Evolutionary conservation across 2,113 vertebrate species (phyloP), one percentile per base, ranked within the genome.

Genomic region (Nycticryphes semicollaris): DNA sequence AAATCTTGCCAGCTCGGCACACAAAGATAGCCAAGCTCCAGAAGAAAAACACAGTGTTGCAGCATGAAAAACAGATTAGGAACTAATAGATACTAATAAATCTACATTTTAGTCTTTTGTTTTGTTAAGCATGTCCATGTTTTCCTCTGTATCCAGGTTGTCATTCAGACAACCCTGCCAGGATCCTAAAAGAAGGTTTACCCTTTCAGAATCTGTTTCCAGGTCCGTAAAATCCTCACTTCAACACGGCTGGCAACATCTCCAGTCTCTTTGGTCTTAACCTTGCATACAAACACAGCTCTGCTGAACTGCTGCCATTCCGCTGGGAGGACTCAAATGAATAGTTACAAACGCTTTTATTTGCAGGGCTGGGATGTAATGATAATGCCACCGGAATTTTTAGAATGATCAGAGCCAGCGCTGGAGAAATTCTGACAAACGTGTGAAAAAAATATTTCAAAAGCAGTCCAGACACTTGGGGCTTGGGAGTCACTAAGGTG

Each of bases 351-450:
- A 41, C 39, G 47, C 66, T 87, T 91, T 83, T 74, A 47, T 77
- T 86, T 86, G 62, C 90, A 86, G 18, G 35, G 14, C 59, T 70
- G 82, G 54, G 56, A 70, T 54, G 31, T 14, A 86, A 83, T 10
- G 24, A 93, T 74, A 92, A 94, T 20, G 22, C 12, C 73, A 89
- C 24, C 25, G 84, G 83, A 84, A 79, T 87, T 96, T 94, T 93
- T 72, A 75, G 56, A 84, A 68, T 48, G 23, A 73, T 84, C 56
- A 89, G 84, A 90, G 41, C 5, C 64, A 60, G 60, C 0, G 1
- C 19, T 19, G 75, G 10, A 87, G 73, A 95, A 93, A 92, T 68
- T 92, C 63, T 63, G 48, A 89, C 35, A 89, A 84, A 87, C 0
- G 1, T 30, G 50, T 25, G 35, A 85, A 74, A 88, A 93, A 93